A percentile compares a stretch with the other conserved stretches of the same genome.
Conservation (phyloP, 2,888 invertebrate species). For the Parnassius mnemosyne region DNA sequence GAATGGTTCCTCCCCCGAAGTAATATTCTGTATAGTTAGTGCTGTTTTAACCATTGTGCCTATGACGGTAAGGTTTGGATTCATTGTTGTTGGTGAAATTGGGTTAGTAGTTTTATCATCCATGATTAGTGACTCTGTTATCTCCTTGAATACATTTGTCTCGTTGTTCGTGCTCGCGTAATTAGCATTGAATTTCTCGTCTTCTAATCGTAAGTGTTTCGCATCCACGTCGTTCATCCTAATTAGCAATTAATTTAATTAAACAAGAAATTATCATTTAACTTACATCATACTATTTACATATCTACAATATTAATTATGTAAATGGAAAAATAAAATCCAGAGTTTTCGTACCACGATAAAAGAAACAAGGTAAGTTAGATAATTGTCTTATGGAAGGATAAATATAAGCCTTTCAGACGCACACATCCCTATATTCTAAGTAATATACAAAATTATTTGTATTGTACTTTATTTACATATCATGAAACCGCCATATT, state of each 20-base stretch:
- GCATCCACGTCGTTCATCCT: conserved; percentile 71
- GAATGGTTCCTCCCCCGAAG: conserved; percentile 37
- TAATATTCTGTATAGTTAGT: conserved; percentile 49
- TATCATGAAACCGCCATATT: no score
- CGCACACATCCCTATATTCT: no score
- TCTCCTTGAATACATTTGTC: conserved; percentile 25
- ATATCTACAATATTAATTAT: no score
- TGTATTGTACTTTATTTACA: no score
- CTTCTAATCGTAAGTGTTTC: conserved; percentile 24
- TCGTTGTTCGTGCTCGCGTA: conserved; percentile 15
- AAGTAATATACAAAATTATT: no score
- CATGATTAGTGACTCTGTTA: conserved; percentile 8
- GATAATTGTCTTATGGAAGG: no score
- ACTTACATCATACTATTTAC: no score
- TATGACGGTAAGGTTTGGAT: conserved; percentile 49
- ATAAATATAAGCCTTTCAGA: no score
- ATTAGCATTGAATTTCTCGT: conserved; percentile 1
- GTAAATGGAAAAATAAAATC: no score
- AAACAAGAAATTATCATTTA: no score
- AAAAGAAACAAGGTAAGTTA: no score
- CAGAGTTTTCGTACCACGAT: no score
- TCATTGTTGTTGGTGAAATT: conserved; percentile 29
- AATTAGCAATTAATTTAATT: conserved; percentile 4
- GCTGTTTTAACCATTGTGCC: conserved; percentile 54
- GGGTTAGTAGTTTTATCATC: conserved; percentile 29